Percentiles rank a stretch among this genome's conserved stretches.
These are phyloP conservation scores for Gadopsis marmoratus DNA, from an alignment of 2,797 vertebrate species.

Conservation along the genomic window DNA sequence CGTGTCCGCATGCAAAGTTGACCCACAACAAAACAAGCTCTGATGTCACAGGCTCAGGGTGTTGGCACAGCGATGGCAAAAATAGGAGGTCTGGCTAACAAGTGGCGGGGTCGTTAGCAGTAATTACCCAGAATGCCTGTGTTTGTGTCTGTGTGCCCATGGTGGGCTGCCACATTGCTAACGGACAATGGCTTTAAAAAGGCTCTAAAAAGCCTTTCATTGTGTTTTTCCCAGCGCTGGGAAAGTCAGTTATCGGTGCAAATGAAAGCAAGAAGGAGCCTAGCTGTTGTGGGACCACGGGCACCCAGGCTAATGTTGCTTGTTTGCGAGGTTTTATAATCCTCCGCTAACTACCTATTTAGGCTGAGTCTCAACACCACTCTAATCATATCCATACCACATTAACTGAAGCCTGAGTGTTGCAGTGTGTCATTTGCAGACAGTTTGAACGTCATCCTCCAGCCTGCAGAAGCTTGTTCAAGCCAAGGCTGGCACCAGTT, in stretches of 20 bases:
- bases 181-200: conserved; percentile 76
- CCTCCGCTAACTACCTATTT: conserved; percentile 72
- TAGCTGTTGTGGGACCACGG: conserved; percentile 59
- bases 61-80: conserved; percentile 80
- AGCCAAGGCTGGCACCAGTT: conserved; percentile 60
- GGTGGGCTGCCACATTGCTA: conserved; percentile 80
- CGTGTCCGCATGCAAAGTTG: conserved; percentile 78
- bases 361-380: conserved; percentile 65
- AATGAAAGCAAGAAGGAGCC: conserved; percentile 59
- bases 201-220: conserved; percentile 73
- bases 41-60: conserved; percentile 85
- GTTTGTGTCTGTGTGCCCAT: conserved; percentile 78
- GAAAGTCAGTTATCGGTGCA: conserved; percentile 64
- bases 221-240: conserved; percentile 74
- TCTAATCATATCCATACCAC: conserved; percentile 80
- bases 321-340: conserved; percentile 72
- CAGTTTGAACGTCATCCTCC: conserved; percentile 72
- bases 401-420: conserved; percentile 61
- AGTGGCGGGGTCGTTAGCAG: conserved; percentile 83
- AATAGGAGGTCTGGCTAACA: conserved; percentile 81
- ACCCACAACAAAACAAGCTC: conserved; percentile 87
- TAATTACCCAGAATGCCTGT: conserved; percentile 87
- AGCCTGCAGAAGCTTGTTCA: conserved; percentile 69
- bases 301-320: conserved; percentile 66
- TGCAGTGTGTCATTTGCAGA: conserved; percentile 76